Conservation (phyloP, 2,888 invertebrate genomes). For the Slavum lentiscoides region DNA sequence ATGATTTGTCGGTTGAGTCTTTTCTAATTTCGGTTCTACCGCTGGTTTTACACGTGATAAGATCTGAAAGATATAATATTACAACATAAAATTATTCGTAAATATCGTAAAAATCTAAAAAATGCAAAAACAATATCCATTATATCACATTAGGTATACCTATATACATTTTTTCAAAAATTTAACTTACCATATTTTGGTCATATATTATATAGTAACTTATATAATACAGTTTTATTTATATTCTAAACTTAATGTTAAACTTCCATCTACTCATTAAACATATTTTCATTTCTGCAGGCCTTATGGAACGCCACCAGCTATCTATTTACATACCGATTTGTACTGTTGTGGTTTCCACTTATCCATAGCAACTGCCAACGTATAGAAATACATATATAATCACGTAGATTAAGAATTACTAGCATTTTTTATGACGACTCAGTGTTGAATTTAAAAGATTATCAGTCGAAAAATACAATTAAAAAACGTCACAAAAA, state of each 20-base stretch:
- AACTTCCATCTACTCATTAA: background rate
- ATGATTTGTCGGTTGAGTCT: conserved; percentile 58
- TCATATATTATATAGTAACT: background rate
- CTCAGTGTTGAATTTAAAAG: no score
- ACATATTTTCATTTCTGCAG: background rate
- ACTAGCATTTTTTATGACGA: no score
- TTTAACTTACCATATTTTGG: conserved; percentile 23
- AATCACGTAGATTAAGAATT: no score
- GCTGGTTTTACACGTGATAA: conserved; percentile 47
- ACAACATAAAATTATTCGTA: background rate
- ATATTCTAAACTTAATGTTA: background rate
- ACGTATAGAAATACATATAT: no score
- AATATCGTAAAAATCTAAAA: background rate
- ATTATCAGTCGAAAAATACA: no score
- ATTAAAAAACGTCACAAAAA: no score
- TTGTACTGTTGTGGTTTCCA: no score
- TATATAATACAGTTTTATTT: background rate
- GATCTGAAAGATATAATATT: conserved; percentile 17
- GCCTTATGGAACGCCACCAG: background rate
- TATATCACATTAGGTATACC: no score
- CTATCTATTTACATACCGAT: background rate
- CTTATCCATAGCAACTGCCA: no score
- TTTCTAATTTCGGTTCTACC: conserved; percentile 32
- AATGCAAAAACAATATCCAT: background rate
- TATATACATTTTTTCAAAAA: background rate